phyloP scores from a whole-genome alignment of 2,113 vertebrate species.

The Triplophysa siluroides region DNA sequence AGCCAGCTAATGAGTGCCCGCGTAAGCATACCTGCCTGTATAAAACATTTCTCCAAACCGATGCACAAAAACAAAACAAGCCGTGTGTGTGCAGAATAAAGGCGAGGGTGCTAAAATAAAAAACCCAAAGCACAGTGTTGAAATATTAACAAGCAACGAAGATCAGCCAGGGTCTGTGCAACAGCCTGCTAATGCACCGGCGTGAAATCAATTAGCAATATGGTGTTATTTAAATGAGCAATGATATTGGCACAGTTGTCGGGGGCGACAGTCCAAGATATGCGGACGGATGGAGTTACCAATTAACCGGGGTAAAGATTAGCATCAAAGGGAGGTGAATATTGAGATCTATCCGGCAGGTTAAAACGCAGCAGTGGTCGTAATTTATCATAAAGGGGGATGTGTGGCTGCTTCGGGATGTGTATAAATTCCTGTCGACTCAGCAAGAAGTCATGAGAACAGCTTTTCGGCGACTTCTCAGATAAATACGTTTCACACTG shows the following conservation, averaged over 20 bases:
- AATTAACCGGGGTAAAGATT: constrained; percentile 50
- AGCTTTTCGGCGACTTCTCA: no score
- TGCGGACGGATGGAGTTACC: constrained; percentile 60
- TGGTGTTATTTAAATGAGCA: constrained; percentile 60
- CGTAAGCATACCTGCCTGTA: not conserved
- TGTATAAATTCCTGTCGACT: not conserved
- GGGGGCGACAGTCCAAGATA: constrained; percentile 42
- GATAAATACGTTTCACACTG: no score
- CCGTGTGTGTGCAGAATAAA: constrained; percentile 48
- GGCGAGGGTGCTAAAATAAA: constrained; percentile 46
- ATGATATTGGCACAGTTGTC: constrained; percentile 45
- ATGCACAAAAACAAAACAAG: constrained; percentile 55
- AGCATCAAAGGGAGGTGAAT: constrained; percentile 23
- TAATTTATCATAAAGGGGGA: constrained; percentile 25
- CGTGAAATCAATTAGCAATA: constrained; percentile 72
- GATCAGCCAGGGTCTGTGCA: constrained; percentile 65
- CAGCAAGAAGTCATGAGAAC: no score
- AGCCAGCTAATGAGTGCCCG: not conserved
- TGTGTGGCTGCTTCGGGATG: not conserved
- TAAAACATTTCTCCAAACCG: constrained; percentile 21
- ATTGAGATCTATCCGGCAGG: constrained; percentile 49
- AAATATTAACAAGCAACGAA: constrained; percentile 68
- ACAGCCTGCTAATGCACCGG: constrained; percentile 69
- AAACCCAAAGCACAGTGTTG: constrained; percentile 38
- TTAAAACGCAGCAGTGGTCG: constrained; percentile 45